These are phyloP conservation scores for Spermophilus dauricus DNA, from an alignment of 2,113 vertebrate species.

Conservation along the genomic window DNA sequence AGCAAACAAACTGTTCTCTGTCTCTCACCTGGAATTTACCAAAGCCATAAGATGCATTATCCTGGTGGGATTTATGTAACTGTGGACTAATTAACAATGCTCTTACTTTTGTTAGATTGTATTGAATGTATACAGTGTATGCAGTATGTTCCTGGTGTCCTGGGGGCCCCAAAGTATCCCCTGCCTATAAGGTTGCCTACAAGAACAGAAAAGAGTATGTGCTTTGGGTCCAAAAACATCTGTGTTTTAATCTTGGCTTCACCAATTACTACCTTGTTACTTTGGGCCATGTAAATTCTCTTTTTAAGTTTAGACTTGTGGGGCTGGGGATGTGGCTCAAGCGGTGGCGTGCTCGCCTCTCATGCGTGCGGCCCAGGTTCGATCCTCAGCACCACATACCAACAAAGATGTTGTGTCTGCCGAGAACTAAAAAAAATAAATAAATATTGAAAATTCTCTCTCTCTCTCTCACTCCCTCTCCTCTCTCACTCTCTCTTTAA, in stretches of 20 bases:
- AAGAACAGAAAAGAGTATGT: neutral
- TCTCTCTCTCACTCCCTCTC: too few species aligned
- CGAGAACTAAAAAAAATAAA: too few species aligned
- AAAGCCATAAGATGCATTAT: neutral
- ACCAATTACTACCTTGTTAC: neutral
- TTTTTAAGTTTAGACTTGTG: slow-evolving; percentile 39
- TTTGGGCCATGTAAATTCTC: slow-evolving; percentile 41
- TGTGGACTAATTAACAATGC: neutral
- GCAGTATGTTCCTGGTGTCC: neutral
- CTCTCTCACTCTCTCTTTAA: too few species aligned
- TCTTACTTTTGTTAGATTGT: neutral
- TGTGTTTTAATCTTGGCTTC: slow-evolving; percentile 47
- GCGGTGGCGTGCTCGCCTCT: too few species aligned
- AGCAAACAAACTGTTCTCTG: neutral
- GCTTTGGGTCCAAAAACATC: slow-evolving; percentile 5
- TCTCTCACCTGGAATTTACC: neutral
- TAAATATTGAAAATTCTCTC: too few species aligned
- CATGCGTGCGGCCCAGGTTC: too few species aligned
- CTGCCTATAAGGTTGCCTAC: neutral
- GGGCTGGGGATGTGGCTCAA: too few species aligned
- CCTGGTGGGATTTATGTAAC: slow-evolving; percentile 1
- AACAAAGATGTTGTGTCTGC: too few species aligned
- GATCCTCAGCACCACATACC: too few species aligned
- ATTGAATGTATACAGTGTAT: neutral
- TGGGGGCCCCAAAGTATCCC: neutral